Base-by-base conservation (phyloP, 2,113 vertebrate genomes). In the Chionomys nivalis region DNA sequence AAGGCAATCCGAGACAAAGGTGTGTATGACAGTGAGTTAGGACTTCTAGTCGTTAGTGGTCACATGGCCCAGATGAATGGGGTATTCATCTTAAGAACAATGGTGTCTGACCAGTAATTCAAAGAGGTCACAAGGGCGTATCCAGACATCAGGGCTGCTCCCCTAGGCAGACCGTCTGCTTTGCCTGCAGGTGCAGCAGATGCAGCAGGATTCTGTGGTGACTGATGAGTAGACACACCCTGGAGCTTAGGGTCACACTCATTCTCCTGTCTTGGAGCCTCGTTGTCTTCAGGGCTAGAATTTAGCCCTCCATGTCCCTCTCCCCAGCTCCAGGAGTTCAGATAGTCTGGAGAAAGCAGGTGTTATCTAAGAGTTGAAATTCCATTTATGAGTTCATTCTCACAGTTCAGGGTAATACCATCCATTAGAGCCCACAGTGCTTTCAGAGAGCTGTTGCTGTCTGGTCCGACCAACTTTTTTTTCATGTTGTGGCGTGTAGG, bases 11-110 rank as follows among this genome's bases (percentile, higher is more conserved):
- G 24, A 88, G 52, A 89, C 65, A 42, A 70, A 77, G 58, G 52
- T 90, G 42, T 73, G 4, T 19, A 13, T n/a, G 39, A 49, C 81
- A 42, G 1, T 90, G 39, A 77, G 75, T 65, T 70, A 78, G 44
- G 61, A 63, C 88, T 89, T 66, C 91, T 52, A 89, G 47, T 73
- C 16, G 39, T 94, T 8, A 44, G 66, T 55, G 75, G 52, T 92
- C 88, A 73, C 65, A 14, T 14, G 77, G 44, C 86, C 75, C 87
- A 66, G 31, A 93, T 90, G 85, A 97, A 95, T 94, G 72, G 88
- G 28, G 76, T 66, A 94, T 68, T 97, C 63, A 65, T 78, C 70
- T 77, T 73, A 21, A 65, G 89, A 90, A 88, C 89, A 94, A 89
- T 73, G 36, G 61, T 66, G 66, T 21, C 93, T 96, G 76, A 83